phyloP scores from a whole-genome alignment of 2,113 vertebrate species.

The western clawed frog (Xenopus tropicalis) region UCB_Xtro_10.0 CM004447.2:19000001-19000500 shows the following conservation, averaged over 20 bases:
- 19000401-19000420: background rate
- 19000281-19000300: conserved; percentile 1
- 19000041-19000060: conserved; percentile 27
- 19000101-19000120: conserved; percentile 5
- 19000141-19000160: conserved; percentile 24
- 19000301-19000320: background rate
- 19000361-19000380: background rate
- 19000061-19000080: conserved; percentile 24
- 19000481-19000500: background rate
- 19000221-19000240: conserved; percentile 38
- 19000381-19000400: background rate
- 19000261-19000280: conserved; percentile 6
- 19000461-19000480: background rate
- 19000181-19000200: conserved; percentile 10
- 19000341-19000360: conserved; percentile 10
- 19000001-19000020: conserved; percentile 25
- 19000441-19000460: background rate
- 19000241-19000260: conserved; percentile 9
- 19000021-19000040: conserved; percentile 24
- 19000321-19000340: background rate
- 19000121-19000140: conserved; percentile 27
- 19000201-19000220: conserved; percentile 16
- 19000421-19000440: background rate
- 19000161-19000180: conserved; percentile 36
- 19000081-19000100: conserved; percentile 30